A percentile compares a stretch with the other conserved stretches of the same genome.
Evolutionary conservation across 2,797 vertebrate genomes (phyloP).

Genomic region (Rousettus madagascariensis): DNA sequence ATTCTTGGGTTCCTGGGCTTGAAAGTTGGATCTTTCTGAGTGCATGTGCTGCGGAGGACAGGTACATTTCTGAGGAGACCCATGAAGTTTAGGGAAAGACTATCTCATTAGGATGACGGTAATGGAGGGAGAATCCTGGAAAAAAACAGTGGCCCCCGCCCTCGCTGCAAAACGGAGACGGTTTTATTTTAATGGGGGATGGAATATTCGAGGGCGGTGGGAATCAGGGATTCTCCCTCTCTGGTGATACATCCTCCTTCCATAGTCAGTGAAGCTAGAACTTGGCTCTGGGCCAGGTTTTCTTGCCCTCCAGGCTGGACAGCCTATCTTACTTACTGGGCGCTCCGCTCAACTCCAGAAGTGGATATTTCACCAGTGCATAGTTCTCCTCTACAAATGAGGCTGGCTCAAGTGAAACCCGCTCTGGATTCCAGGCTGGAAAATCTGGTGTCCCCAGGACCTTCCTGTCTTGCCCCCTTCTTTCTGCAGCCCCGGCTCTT

Average conservation of each 20-base stretch:
- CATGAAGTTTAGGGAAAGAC: not conserved
- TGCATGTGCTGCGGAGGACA: not conserved
- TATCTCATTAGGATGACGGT: not conserved
- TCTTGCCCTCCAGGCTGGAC: not conserved
- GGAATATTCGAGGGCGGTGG: not conserved
- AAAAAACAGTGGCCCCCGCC: not conserved
- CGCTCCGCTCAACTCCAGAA: not conserved
- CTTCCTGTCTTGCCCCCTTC: not conserved
- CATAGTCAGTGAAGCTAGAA: not conserved
- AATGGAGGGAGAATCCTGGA: not conserved
- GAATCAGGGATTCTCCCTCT: not conserved
- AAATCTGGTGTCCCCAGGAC: constrained; percentile 54
- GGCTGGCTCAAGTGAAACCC: constrained; percentile 39
- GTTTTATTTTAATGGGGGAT: not conserved
- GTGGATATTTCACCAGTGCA: not conserved
- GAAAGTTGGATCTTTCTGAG: constrained; percentile 22
- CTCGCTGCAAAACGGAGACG: not conserved
- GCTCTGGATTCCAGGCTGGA: constrained; percentile 37
- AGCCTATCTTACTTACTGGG: not conserved
- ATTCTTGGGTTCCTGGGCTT: not conserved
- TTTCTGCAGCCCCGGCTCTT: constrained; percentile 28
- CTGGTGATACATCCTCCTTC: not conserved
- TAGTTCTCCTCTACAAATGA: not conserved
- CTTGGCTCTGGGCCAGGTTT: constrained; percentile 45
- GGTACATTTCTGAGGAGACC: constrained; percentile 24